Conservation (phyloP, 1,140 invertebrate species). For the Drosophila pectinifera region DNA sequence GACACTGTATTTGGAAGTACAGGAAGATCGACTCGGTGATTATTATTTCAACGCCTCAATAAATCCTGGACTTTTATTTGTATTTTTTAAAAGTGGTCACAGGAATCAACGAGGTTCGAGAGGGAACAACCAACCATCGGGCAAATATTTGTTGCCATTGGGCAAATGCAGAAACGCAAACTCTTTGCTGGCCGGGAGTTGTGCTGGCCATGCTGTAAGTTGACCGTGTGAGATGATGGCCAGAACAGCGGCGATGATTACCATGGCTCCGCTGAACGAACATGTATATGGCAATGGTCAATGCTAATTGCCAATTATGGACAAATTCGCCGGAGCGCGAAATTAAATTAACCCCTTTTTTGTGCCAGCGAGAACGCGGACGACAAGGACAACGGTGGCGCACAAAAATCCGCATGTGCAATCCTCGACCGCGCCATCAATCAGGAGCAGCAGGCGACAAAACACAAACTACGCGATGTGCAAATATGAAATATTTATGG, state of each 20-base stretch:
- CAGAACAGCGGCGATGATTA: constrained; percentile 45
- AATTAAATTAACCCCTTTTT: constrained; percentile 83
- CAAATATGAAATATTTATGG: constrained; percentile 70
- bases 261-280: constrained; percentile 27
- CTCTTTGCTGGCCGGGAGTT: constrained; percentile 15
- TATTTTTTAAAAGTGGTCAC: constrained; percentile 45
- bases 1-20: constrained; percentile 20
- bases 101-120: constrained; percentile 43
- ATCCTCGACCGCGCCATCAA: constrained; percentile 73
- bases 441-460: constrained; percentile 66
- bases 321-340: constrained; percentile 77
- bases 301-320: constrained; percentile 82
- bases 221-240: constrained; percentile 54
- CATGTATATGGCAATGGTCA: constrained; percentile 62
- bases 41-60: constrained; percentile 82
- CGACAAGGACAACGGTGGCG: background rate
- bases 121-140: constrained; percentile 29
- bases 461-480: constrained; percentile 66
- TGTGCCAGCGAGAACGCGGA: constrained; percentile 27
- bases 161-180: constrained; percentile 74
- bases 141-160: constrained; percentile 76
- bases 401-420: constrained; percentile 52
- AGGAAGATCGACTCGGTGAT: constrained; percentile 56
- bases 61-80: constrained; percentile 60
- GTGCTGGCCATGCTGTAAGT: constrained; percentile 59